These are phyloP conservation scores for Chironomus riparius DNA, from an alignment of 2,888 invertebrate species.

Conservation along the genomic window DNA sequence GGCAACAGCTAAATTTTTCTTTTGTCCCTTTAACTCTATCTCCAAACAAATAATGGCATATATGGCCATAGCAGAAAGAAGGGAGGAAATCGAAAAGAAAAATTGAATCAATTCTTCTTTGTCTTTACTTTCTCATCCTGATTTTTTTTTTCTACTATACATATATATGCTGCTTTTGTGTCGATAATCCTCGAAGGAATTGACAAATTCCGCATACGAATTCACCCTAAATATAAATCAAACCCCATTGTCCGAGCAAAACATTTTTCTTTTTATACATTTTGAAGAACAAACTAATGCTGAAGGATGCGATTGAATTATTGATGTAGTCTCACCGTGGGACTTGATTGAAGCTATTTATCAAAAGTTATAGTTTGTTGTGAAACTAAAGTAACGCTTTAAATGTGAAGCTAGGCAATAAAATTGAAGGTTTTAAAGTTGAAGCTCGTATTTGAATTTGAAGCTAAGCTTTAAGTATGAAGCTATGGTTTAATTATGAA, in stretches of 20 bases:
- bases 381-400: too few species aligned
- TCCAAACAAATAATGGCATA: too few species aligned
- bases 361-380: too few species aligned
- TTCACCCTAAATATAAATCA: constrained; percentile 23
- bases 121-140: neutral
- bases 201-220: constrained; percentile 23
- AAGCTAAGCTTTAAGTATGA: too few species aligned
- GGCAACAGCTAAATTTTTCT: neutral
- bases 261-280: constrained; percentile 15
- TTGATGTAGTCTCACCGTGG: too few species aligned
- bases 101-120: constrained; percentile 25
- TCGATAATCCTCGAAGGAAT: constrained; percentile 22
- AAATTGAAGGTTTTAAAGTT: too few species aligned
- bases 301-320: too few species aligned
- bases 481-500: too few species aligned
- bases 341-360: neutral
- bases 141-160: neutral
- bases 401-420: too few species aligned
- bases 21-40: neutral
- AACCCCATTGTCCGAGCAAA: constrained; percentile 21
- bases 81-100: neutral
- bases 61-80: neutral
- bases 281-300: neutral
- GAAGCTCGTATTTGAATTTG: too few species aligned
- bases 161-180: neutral